Evolutionary conservation across 2,797 vertebrate genomes (phyloP).

Genomic region (Hypotaenidia okinawae): DNA sequence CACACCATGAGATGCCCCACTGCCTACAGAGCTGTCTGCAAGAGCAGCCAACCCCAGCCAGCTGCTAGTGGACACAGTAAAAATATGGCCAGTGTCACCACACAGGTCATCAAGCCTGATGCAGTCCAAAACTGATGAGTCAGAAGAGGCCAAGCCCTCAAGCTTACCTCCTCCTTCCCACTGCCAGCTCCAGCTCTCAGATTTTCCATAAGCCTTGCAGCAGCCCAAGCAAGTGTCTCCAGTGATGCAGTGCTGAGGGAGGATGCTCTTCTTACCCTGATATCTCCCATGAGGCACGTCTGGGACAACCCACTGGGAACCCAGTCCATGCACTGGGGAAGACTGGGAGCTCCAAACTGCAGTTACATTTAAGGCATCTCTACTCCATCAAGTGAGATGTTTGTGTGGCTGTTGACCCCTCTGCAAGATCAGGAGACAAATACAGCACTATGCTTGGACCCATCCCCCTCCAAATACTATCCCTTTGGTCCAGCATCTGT

Average conservation of each 20-base stretch:
- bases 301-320: background rate
- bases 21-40: no score
- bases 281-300: background rate
- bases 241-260: background rate
- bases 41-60: background rate
- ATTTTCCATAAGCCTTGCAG: background rate
- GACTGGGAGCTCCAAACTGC: background rate
- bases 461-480: background rate
- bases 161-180: background rate
- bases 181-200: background rate
- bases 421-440: background rate
- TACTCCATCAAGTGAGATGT: background rate
- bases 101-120: background rate
- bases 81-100: background rate
- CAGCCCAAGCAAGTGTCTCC: background rate
- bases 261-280: background rate
- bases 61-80: background rate
- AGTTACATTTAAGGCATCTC: background rate
- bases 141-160: background rate
- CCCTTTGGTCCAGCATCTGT: background rate
- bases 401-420: background rate
- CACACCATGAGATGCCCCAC: rapidly evolving
- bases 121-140: background rate
- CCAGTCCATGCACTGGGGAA: rapidly evolving
- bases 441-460: background rate